phyloP scores from a whole-genome alignment of 1,140 invertebrate genomes.

The Triops cancriformis region DNA sequence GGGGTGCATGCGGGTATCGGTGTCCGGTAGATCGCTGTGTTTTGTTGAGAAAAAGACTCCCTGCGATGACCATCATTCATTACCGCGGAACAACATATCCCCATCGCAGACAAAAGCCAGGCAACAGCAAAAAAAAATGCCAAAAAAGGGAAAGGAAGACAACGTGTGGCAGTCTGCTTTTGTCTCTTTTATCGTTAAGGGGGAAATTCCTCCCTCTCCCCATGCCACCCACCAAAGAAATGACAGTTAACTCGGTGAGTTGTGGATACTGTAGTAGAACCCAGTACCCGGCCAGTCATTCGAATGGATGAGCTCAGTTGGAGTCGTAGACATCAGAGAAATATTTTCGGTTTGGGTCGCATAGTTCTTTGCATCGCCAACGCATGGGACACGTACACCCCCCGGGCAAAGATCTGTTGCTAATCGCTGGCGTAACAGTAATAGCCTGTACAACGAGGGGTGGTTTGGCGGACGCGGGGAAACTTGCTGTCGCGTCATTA shows the following conservation, averaged over 20 bases:
- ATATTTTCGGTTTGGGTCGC: not conserved
- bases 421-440: conserved; percentile 1
- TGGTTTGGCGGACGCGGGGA: not conserved
- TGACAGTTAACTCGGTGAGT: not conserved
- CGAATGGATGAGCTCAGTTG: conserved; percentile 12
- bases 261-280: not conserved
- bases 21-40: not conserved
- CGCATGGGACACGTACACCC: not conserved
- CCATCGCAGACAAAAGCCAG: not conserved
- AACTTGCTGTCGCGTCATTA: not conserved
- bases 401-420: not conserved
- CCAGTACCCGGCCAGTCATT: not conserved
- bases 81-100: not conserved
- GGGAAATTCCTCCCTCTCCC: not conserved
- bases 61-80: conserved; percentile 1
- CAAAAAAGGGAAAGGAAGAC: not conserved
- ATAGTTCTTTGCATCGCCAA: not conserved
- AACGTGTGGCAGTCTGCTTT: conserved; percentile 7
- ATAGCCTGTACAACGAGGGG: not conserved
- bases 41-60: not conserved
- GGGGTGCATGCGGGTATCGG: not conserved
- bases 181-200: not conserved
- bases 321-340: conserved; percentile 8
- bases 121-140: not conserved
- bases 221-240: not conserved